phyloP scores from a whole-genome alignment of 2,797 vertebrate genomes.

The Micromesistius poutassou region DNA sequence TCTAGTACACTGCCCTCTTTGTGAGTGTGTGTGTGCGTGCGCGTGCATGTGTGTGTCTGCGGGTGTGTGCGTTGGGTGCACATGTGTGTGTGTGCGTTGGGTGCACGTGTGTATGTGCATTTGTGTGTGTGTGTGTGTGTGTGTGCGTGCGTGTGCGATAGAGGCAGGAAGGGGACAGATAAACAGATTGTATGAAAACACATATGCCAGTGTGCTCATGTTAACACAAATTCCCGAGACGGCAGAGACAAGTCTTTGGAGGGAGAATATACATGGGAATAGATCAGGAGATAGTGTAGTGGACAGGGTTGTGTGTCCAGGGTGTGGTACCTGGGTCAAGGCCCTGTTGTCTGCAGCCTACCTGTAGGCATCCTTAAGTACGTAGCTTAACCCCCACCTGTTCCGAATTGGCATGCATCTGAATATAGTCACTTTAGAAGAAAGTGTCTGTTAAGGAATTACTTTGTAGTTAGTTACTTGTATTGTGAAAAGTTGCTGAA shows the following conservation, averaged over 20 bases:
- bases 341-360: not conserved
- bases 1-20: constrained; percentile 35
- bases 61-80: constrained; percentile 5
- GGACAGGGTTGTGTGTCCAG: not conserved
- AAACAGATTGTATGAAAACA: not conserved
- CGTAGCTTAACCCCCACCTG: not conserved
- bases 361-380: not conserved
- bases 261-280: not conserved
- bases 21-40: constrained; percentile 20
- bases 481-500: not conserved
- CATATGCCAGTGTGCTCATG: not conserved
- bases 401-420: not conserved
- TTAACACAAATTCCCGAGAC: constrained; percentile 45
- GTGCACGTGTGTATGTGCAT: constrained; percentile 13
- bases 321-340: not conserved
- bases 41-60: not conserved
- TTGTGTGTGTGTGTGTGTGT: constrained; percentile 13
- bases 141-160: not conserved
- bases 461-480: not conserved
- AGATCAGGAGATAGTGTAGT: not conserved
- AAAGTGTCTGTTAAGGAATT: not conserved
- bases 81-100: not conserved
- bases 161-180: not conserved
- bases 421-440: not conserved
- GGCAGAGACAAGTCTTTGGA: constrained; percentile 52